Base-by-base conservation (phyloP, 1,140 invertebrate species). In the Pogonomyrmex californicus region DNA sequence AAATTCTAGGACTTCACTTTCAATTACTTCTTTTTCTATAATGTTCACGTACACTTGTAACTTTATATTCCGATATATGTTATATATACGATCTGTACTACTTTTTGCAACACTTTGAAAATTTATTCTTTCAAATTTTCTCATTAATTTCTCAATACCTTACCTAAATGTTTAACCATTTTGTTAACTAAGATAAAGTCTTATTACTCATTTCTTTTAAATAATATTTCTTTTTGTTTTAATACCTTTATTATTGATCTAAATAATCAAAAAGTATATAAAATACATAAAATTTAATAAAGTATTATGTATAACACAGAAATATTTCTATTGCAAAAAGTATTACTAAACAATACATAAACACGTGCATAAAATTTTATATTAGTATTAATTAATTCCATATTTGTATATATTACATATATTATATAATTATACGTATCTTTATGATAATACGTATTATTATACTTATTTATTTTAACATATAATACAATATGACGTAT, bases 41-140 rank as follows among this genome's bases (percentile, higher is more conserved):
- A 78, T 62, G 63, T 65, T 78, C 14, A 49, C 30, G 76, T 63
- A 49, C 7, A 76, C 33, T 60, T 60, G 6, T 60, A 60, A 78
- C 30, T 47, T 36, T 65, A 77, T 77, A 47, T 62, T 36, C 9
- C 23, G 38, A 78, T 78, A 65, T 65, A n/a, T 30, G 17, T 2
- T 79, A 38, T 10, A 38, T 51, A 30, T 51, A 38, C 9, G 47
- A 36, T 23, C 17, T 41, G 0, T 38, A 44, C n/a, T 1, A 0
- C 33, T 63, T 60, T 33, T 76, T 9, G 7, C 44, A 41, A 4
- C 33, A 10, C n/a, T 49, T 38, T n/a, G 36, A 78, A 36, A 9
- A 44, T 63, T 65, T n/a, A 49, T 30, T 65, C 38, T 10, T n/a
- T 70, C 30, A 14, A 56, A 33, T 33, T 9, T 56, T 36, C 12